A percentile compares a stretch with the other conserved stretches of the same genome.
phyloP scores from a whole-genome alignment of 2,113 vertebrate genomes.

The Pholis gunnellus region DNA sequence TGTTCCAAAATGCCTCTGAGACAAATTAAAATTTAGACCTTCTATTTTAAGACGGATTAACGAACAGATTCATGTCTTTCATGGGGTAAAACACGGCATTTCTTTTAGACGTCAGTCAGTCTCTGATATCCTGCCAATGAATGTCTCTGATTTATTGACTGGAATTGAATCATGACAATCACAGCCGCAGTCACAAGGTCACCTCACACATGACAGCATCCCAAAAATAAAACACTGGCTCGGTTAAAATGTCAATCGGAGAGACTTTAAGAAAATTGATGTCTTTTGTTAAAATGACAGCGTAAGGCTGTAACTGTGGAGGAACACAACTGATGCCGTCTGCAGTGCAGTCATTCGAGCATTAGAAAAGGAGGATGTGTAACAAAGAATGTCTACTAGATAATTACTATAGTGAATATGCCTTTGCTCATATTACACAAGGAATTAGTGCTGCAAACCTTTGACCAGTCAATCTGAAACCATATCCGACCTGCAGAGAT shows the following conservation, averaged over 20 bases:
- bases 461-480: conserved; percentile 42
- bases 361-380: neutral
- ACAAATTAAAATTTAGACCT: neutral
- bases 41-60: conserved; percentile 36
- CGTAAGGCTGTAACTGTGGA: neutral
- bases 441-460: conserved; percentile 40
- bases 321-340: neutral
- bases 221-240: conserved; percentile 54
- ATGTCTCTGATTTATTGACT: conserved; percentile 35
- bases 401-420: conserved; percentile 27
- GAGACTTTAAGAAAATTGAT: neutral
- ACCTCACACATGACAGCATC: conserved; percentile 33
- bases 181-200: conserved; percentile 58
- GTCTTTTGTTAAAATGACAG: neutral
- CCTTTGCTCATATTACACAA: conserved; percentile 52
- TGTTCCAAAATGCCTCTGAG: neutral
- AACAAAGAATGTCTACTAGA: conserved; percentile 1
- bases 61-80: conserved; percentile 16
- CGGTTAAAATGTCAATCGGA: conserved; percentile 11
- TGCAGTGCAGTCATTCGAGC: neutral
- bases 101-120: neutral
- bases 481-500: conserved; percentile 10
- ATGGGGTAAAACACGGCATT: neutral
- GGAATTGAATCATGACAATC: conserved; percentile 57
- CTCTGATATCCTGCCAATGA: conserved; percentile 42